Evolutionary conservation across 2,113 vertebrate genomes (phyloP), one percentile per base, ranked within the genome.

Genomic region (Anarrhichthys ocellatus): DNA sequence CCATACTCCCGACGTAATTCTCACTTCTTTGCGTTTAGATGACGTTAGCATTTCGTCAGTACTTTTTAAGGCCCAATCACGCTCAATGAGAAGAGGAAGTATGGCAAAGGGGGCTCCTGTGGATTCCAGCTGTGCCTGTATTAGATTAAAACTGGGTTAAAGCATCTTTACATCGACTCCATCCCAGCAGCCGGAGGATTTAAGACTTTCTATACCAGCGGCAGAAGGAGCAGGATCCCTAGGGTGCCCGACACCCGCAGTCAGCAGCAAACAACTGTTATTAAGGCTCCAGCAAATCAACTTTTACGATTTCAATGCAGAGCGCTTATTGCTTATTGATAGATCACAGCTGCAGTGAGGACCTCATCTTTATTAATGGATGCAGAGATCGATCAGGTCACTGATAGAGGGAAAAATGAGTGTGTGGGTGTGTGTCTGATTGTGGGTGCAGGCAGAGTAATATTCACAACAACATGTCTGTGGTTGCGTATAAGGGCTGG

Each of bases 201-300:
- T 82, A 27, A 76, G 62, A 71, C 67, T 38, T 34, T 50, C 40
- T 59, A 38, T 13, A 61, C 48, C n/a, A 70, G 71, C n/a, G 9
- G 79, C 27, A 73, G 73, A 42, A 59, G 5, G 24, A 62, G 61
- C n/a, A 61, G 69, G 66, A 75, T 70, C 82, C 73, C 82, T 13
- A 2, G 52, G 81, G 78, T 59, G 68, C 34, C 50, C 5, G 56
- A 76, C 78, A 66, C 50, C 80, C 22, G 9, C 61, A 78, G 73
- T 80, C 82, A 71, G 81, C 78, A 80, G 38, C 86, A 80, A 90
- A 78, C 82, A 83, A 42, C 32, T 58, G 40, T 83, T 76, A 88
- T 85, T 74, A 88, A 87, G 61, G 54, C 77, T 72, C 54, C 48
- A 73, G 58, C 76, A 87, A 89, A 88, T 88, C 84, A 83, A 83